Percentiles rank a stretch among this genome's conserved stretches.
Conservation (phyloP, 2,113 vertebrate species). For the Pungitius pungitius region DNA sequence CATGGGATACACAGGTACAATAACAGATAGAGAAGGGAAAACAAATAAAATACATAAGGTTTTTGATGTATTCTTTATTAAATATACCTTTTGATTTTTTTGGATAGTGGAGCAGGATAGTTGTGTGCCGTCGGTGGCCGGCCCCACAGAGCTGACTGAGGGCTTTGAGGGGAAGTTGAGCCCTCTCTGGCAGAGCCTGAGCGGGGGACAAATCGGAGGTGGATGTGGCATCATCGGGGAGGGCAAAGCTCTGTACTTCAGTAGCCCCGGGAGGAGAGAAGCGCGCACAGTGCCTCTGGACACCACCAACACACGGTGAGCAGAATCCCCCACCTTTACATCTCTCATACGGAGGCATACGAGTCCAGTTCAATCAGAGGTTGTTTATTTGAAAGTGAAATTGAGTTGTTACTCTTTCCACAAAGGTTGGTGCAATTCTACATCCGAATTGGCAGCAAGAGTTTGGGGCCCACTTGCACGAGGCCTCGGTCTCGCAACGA, state of each 20-base stretch:
- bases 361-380: neutral
- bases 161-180: slow-evolving; percentile 97
- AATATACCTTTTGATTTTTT: neutral
- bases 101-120: slow-evolving; percentile 89
- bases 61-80: neutral
- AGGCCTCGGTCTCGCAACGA: slow-evolving; percentile 94
- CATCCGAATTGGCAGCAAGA: slow-evolving; percentile 94
- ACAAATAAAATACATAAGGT: neutral
- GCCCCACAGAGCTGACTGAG: slow-evolving; percentile 92
- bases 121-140: slow-evolving; percentile 89
- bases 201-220: slow-evolving; percentile 89
- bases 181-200: slow-evolving; percentile 94
- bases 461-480: slow-evolving; percentile 88
- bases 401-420: neutral
- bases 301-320: slow-evolving; percentile 92
- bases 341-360: neutral
- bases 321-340: neutral
- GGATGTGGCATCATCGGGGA: slow-evolving; percentile 93
- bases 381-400: neutral
- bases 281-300: slow-evolving; percentile 91
- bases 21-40: neutral
- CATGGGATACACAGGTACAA: slow-evolving; percentile 91
- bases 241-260: slow-evolving; percentile 94
- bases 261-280: slow-evolving; percentile 90
- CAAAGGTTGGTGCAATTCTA: slow-evolving; percentile 95